Conservation (phyloP, 2,888 invertebrate genomes). For the Enchytraeus crypticus region DNA sequence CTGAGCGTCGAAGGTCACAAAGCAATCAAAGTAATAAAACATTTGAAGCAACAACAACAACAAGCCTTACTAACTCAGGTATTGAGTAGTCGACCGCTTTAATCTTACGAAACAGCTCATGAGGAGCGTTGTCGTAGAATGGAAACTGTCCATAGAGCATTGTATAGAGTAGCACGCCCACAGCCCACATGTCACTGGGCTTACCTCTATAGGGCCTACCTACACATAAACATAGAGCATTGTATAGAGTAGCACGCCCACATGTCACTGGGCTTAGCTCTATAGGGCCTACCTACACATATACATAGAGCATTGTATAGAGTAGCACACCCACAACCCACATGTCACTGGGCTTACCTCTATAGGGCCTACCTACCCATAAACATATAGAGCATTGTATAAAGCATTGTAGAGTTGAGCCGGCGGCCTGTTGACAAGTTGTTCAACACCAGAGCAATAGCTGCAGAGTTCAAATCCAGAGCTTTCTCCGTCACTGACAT, state of each 20-base stretch:
- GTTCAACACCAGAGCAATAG: no score
- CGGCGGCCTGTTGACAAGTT: no score
- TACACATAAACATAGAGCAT: conserved; percentile 59
- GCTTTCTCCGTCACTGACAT: no score
- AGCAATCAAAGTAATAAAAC: not conserved
- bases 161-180: conserved; percentile 69
- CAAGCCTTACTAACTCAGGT: conserved; percentile 18
- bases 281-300: conserved; percentile 58
- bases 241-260: conserved; percentile 74
- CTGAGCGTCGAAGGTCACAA: not conserved
- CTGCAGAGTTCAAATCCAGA: no score
- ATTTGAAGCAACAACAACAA: not conserved
- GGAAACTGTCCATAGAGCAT: conserved; percentile 74
- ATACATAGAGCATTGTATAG: conserved; percentile 66
- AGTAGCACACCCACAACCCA: conserved; percentile 72
- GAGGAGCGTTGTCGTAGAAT: conserved; percentile 66
- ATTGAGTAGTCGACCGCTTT: conserved; percentile 46
- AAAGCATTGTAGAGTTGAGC: no score
- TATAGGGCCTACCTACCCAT: conserved; percentile 58
- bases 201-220: conserved; percentile 66
- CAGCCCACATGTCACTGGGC: conserved; percentile 74
- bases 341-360: conserved; percentile 73
- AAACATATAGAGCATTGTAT: no score
- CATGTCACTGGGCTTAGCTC: conserved; percentile 72
- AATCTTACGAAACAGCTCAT: conserved; percentile 66